A percentile compares a stretch with the other conserved stretches of the same genome.
These are phyloP conservation scores for Xiphophorus birchmanni DNA, from an alignment of 2,797 vertebrate genomes.

Conservation along the genomic window DNA sequence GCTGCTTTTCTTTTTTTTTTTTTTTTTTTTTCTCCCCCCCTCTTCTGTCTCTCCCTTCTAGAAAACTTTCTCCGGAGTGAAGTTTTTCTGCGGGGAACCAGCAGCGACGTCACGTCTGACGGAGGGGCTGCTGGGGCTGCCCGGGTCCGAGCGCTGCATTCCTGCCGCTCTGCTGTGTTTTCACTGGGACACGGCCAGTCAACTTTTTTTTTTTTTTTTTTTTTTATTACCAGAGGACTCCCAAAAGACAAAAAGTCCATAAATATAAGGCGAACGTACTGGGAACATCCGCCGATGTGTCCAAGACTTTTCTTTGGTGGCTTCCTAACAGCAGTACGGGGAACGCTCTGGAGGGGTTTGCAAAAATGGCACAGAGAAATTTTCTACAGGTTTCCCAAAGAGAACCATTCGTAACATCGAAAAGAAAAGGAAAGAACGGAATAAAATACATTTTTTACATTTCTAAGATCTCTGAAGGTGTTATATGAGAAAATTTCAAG, in stretches of 20 bases:
- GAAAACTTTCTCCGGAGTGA: constrained; percentile 57
- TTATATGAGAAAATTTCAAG: background rate
- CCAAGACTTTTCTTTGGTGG: background rate
- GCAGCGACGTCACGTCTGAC: constrained; percentile 80
- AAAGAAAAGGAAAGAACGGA: background rate
- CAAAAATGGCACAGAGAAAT: background rate
- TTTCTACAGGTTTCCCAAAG: background rate
- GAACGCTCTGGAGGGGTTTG: background rate
- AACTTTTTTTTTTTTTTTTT: background rate
- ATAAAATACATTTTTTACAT: background rate
- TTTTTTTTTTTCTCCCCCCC: background rate
- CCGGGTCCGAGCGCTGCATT: constrained; percentile 42
- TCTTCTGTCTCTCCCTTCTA: constrained; percentile 21
- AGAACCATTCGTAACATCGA: background rate
- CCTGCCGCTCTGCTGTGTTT: constrained; percentile 42
- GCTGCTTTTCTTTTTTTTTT: background rate
- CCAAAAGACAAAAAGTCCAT: background rate
- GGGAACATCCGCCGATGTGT: background rate
- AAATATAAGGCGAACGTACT: background rate
- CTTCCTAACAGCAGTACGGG: background rate
- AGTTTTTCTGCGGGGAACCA: constrained; percentile 47
- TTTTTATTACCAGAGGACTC: background rate
- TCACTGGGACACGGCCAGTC: constrained; percentile 18
- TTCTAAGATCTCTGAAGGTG: background rate
- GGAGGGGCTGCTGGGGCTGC: constrained; percentile 52